A percentile compares a stretch with the other conserved stretches of the same genome.
Evolutionary conservation across 2,888 invertebrate genomes (phyloP).

Genomic region (Meliscaeva auricollis): DNA sequence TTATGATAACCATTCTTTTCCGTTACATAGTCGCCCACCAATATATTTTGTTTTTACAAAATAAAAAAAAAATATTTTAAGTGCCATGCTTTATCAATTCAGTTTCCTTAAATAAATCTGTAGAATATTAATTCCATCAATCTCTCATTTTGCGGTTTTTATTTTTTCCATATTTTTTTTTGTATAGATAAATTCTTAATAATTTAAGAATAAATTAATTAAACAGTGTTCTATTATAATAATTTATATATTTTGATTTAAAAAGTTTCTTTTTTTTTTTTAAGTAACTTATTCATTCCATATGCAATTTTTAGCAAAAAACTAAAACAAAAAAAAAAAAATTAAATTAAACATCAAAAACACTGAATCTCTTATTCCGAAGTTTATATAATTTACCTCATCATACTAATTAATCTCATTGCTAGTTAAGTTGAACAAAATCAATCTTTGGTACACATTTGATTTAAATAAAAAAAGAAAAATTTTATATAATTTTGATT

Average conservation of each 20-base stretch:
- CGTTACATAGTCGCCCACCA: constrained; percentile 53
- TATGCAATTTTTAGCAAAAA: constrained; percentile 8
- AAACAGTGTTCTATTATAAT: no score
- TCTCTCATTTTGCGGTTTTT: constrained; percentile 58
- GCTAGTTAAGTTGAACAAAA: background rate
- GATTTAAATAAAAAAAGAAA: no score
- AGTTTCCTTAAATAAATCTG: constrained; percentile 5
- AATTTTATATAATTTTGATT: background rate
- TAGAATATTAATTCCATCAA: constrained; percentile 17
- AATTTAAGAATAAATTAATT: no score
- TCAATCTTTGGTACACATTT: no score
- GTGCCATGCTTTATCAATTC: constrained; percentile 45
- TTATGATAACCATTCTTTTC: background rate
- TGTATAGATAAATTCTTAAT: no score
- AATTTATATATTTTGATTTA: no score
- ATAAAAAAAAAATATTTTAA: constrained; percentile 34
- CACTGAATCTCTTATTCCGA: constrained; percentile 14
- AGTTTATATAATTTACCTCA: constrained; percentile 12
- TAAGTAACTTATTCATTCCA: constrained; percentile 5
- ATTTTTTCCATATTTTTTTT: constrained; percentile 11
- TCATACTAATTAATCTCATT: constrained; percentile 11
- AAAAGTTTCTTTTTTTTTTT: constrained; percentile 20
- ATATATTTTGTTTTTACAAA: constrained; percentile 12
- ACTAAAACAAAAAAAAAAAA: background rate
- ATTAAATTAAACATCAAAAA: no score